Evolutionary conservation across 2,797 vertebrate genomes (phyloP).

Genomic region (Hippocampus kuda): DNA sequence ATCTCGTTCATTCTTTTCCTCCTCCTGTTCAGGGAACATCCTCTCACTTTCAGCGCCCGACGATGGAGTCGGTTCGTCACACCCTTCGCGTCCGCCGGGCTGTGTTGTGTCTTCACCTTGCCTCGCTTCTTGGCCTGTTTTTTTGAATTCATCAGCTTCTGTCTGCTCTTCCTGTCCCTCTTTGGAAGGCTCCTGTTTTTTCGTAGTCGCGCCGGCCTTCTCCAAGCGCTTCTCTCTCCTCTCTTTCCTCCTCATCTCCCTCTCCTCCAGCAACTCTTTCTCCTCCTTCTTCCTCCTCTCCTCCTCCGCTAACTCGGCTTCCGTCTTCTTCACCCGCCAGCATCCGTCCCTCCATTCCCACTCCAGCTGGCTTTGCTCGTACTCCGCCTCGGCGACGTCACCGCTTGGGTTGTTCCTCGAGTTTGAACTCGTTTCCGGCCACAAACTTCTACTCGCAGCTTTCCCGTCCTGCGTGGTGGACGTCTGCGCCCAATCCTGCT

Average conservation of each 20-base stretch:
- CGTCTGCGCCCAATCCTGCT: conserved; percentile 33
- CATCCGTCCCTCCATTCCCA: conserved; percentile 66
- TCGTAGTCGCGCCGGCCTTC: conserved; percentile 30
- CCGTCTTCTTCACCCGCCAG: conserved; percentile 60
- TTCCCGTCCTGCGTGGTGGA: conserved; percentile 30
- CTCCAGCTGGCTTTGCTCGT: conserved; percentile 40
- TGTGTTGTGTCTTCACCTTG: not conserved
- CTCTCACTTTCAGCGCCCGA: conserved; percentile 10
- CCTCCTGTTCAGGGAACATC: conserved; percentile 10
- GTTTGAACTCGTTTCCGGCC: conserved; percentile 25
- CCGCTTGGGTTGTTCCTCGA: conserved; percentile 27
- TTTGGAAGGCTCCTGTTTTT: conserved; percentile 18
- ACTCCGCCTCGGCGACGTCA: conserved; percentile 20
- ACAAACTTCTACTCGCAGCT: conserved; percentile 32
- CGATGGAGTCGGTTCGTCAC: conserved; percentile 4
- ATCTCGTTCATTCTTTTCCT: conserved; percentile 16
- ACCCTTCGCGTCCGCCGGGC: conserved; percentile 4
- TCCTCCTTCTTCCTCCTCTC: conserved; percentile 47
- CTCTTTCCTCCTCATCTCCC: conserved; percentile 47
- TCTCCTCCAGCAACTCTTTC: conserved; percentile 41
- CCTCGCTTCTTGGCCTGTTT: not conserved
- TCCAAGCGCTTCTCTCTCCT: conserved; percentile 46
- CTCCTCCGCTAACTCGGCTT: conserved; percentile 52
- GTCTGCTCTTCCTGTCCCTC: conserved; percentile 20
- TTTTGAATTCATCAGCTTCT: not conserved